phyloP scores from a whole-genome alignment of 2,888 invertebrate species.

The Aphodius granarius region DNA sequence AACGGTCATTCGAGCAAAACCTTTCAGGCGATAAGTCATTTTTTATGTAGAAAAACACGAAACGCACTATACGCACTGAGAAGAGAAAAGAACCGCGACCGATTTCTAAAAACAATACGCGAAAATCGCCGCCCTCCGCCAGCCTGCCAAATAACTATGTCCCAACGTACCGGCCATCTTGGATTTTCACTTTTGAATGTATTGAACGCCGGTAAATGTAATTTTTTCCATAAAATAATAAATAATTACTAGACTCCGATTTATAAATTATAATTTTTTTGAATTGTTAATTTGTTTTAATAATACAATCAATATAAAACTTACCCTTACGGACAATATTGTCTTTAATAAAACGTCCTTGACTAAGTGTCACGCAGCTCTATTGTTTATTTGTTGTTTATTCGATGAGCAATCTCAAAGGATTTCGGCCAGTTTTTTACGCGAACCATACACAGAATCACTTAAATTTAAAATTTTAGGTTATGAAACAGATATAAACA shows the following conservation, averaged over 20 bases:
- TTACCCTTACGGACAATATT: neutral
- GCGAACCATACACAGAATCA: neutral
- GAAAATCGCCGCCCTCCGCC: neutral
- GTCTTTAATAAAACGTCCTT: neutral
- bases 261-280: neutral
- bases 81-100: neutral
- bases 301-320: neutral
- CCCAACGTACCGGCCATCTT: slow-evolving; percentile 50
- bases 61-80: slow-evolving; percentile 13
- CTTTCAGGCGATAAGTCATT: neutral
- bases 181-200: slow-evolving; percentile 56
- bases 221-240: neutral
- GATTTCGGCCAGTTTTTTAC: neutral
- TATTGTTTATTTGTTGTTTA: neutral
- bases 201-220: slow-evolving; percentile 41
- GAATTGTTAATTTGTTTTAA: neutral
- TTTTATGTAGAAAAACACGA: slow-evolving; percentile 15
- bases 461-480: neutral
- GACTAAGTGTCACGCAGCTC: neutral
- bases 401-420: neutral
- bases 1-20: slow-evolving; percentile 26
- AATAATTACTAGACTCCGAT: neutral
- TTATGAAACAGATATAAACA: neutral
- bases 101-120: neutral
- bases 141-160: slow-evolving; percentile 18